Base-by-base conservation (phyloP, 2,888 invertebrate species). In the Abscondita cerata region DNA sequence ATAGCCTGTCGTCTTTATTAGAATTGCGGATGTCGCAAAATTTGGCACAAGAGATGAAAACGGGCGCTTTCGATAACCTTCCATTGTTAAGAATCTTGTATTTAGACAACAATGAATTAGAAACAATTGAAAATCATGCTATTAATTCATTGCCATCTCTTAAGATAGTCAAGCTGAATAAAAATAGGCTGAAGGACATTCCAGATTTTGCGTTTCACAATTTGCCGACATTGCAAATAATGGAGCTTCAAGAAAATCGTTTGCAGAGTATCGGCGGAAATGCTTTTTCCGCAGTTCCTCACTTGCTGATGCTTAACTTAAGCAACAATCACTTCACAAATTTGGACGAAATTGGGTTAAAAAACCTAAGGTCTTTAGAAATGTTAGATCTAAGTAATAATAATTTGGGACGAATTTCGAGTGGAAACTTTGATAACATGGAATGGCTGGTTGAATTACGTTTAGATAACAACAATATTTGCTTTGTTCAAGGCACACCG, bases 391-490 rank as follows among this genome's bases (percentile, higher is more conserved):
- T 95, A 60, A 94, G 93, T 74, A 87, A 89, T 69, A 96, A 96
- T 76, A 87, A 85, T 63, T 81, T 95, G 18, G 83, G 86, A 16
- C 85, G 86, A 70, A 84, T 95, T 34, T 80, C 82, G 25, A 81
- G 81, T 59, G 85, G 88, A n/a, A 87, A 86, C 66, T 84, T 92
- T 69, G 86, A 89, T 64, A 85, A 87, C 54, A 88, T 95, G 85
- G 92, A 92, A 76, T 93, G 94, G 90, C 81, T 95, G 54, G 92
- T 95, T 0, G 94, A 95, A 76, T 79, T 95, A 3, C 90, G 91
- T 83, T 85, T 95, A 82, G 93, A 94, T 76, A 89, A 91, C 78
- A 95, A 95, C 81, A 83, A 86, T 63, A 89, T 95, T 71, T 95
- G 95, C 76, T 85, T 87, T 48, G 89, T 95, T 52, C 87, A 89